Evolutionary conservation across 1,140 invertebrate genomes (phyloP), one percentile per base, ranked within the genome.

Genomic region (Drepana arcuata): DNA sequence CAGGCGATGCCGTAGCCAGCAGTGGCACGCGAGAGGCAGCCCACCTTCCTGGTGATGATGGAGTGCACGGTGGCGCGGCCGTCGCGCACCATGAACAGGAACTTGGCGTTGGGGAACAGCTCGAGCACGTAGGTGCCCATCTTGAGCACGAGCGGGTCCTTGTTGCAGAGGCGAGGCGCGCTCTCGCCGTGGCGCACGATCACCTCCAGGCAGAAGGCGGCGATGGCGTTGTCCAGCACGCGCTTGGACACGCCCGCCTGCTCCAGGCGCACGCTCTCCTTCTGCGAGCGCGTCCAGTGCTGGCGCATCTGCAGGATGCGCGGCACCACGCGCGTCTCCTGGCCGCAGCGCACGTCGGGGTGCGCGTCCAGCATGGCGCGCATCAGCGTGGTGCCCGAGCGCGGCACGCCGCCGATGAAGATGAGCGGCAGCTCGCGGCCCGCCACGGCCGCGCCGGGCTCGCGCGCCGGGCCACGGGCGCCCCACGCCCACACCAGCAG

Each of bases 321-420:
- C 14, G 97, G 98, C 70, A 99, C 97, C 26, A 99, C 95, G 44
- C 97, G 87, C 4, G 97, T 99, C 83, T 99, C 97, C 83, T 99
- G 97, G 3, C 97, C 97, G 84, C 98, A 99, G 80, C 93, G 89
- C 54, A 99, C 93, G 71, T 95, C 92, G n/a, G 95, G 95, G 88
- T 99, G 98, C 25, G 98, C 97, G 85, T 99, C 98, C 33, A 99
- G 84, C 94, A 99, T 97, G 42, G 96, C 97, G 68, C 98, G 87
- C 91, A 98, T 96, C 34, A 99, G 87, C 21, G 97, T 99, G 1
- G 97, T 99, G 11, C 97, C 97, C 29, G 95, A 98, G 48, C 97
- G 88, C 14, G 97, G 97, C 62, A 99, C 95, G 31, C 97, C 97
- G 14, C 97, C 97, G 71, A 99, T 97, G 83, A 98, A 99, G 62